Base-by-base conservation (phyloP, 1,140 invertebrate genomes). In the fruit fly (Drosophila melanogaster) region DNA sequence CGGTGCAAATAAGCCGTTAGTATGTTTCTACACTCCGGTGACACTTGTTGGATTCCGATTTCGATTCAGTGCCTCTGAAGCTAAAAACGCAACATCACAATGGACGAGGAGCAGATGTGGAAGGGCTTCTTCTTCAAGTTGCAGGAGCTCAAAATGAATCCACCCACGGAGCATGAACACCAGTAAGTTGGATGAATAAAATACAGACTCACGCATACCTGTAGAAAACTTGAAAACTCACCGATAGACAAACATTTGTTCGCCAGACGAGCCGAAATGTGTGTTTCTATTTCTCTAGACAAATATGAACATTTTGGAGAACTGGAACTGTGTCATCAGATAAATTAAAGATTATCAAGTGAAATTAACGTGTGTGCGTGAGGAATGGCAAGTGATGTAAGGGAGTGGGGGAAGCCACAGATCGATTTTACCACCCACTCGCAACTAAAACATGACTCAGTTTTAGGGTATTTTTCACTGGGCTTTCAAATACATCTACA, bases 41-140 rank as follows among this genome's bases (percentile, higher is more conserved):
- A 64, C 64, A 67, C 64, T 62, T 67, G 64, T 67, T 67, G 64
- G 59, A 51, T 67, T 67, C 37, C 19, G 19, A 22, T 22, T 22
- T 22, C 4, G 17, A 19, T 19, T 44, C 41, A 10, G 41, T 22
- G 41, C 41, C 17, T 65, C 58, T 44, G 64, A 46, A 47, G 30
- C 11, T 6, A 14, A 22, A 22, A 30, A 19, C 33, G 10, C 33
- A 44, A 41, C 12, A 38, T 15, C 8, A 70, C 61, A 49, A 91
- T 91, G 89, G 81, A 91, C 60, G 95, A 96, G 91, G 95, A 96
- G 87, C 93, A 93, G 2, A 95, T 96, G 95, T 96, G 95, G 95
- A 95, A 94, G 92, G 93, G 92, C 55, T 94, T 95, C 79, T 96
- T 95, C 69, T 91, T 94, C 17, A 94, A 94, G 61, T 73, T 94